Percentiles rank a stretch among this genome's conserved stretches.
Evolutionary conservation across 2,888 invertebrate genomes (phyloP).

Genomic region (Dynastes grantii): DNA sequence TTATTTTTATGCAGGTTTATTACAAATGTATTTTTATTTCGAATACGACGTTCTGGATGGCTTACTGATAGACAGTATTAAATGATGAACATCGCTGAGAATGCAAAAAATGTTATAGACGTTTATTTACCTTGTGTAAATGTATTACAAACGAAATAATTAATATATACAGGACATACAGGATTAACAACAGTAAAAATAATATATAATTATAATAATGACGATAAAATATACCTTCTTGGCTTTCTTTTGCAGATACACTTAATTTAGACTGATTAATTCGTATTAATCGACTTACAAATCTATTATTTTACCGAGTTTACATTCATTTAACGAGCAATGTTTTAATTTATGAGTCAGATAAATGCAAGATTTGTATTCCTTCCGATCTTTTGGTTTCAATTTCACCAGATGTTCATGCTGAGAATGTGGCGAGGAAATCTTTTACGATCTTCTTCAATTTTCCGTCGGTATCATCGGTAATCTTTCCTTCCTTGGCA

Average conservation of each 20-base stretch:
- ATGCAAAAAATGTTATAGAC: too few relatives aligned
- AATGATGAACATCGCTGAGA: too few relatives aligned
- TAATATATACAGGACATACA: too few relatives aligned
- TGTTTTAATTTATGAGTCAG: conserved; percentile 8
- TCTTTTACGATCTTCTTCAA: conserved; percentile 94
- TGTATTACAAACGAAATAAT: too few relatives aligned
- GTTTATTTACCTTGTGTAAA: too few relatives aligned
- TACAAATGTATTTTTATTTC: too few relatives aligned
- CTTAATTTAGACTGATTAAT: conserved; percentile 39
- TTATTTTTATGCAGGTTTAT: too few relatives aligned
- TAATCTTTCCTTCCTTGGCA: conserved; percentile 95
- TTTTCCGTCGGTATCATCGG: conserved; percentile 89
- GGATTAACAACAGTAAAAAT: too few relatives aligned
- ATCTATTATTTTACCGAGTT: conserved; percentile 35
- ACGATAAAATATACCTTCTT: neutral
- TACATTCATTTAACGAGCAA: conserved; percentile 41
- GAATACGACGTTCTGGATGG: too few relatives aligned
- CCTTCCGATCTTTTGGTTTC: neutral
- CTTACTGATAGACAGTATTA: too few relatives aligned
- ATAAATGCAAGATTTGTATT: conserved; percentile 37
- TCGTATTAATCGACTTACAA: conserved; percentile 39
- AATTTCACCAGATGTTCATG: conserved; percentile 29
- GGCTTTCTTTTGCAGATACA: neutral
- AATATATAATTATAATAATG: too few relatives aligned
- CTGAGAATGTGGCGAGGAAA: conserved; percentile 84